Base-by-base conservation (phyloP, 2,113 vertebrate genomes). In the Percopsis transmontana region DNA sequence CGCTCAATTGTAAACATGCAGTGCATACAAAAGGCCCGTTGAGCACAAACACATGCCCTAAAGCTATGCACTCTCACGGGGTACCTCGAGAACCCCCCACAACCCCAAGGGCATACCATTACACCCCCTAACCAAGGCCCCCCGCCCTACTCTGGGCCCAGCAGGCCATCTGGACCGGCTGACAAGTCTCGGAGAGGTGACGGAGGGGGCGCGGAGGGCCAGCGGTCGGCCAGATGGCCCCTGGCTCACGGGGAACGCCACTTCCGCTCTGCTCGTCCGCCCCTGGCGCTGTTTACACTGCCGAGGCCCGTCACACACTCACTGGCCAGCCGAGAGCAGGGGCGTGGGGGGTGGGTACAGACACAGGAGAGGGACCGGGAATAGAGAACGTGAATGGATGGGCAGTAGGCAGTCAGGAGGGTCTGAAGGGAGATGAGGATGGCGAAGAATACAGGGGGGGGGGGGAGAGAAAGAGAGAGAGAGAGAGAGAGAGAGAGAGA, bases 231-330 rank as follows among this genome's bases (percentile, higher is more conserved):
- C 81, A 78, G 74, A 72, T 76, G 77, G 77, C 69, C 65, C 52
- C 47, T 52, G 66, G 58, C 10, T 70, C 42, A 39, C 70, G 58
- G 58, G 62, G 53, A 58, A 44, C 40, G 66, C 41, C 61, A 77
- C 51, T 63, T 76, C 58, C 68, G 57, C 64, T 63, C 58, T 14
- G 45, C n/a, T 66, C 48, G 27, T 53, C 61, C 39, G n/a, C 50
- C 58, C 58, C 73, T 70, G 56, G 62, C 70, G 74, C 24, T 76
- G 57, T 76, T 76, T 76, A 61, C 74, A 75, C 62, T 71, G 27
- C 45, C 9, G 24, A 52, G n/a, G 65, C 15, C 19, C 45, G 16
- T 42, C 50, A 56, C 54, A 64, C 20, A 52, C 41, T 54, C 58
- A 50, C 20, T 33, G 50, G 21, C 56, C 38, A 18, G 48, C 8